phyloP scores from a whole-genome alignment of 2,113 vertebrate species.

The Sinocyclocheilus anophthalmus region DNA sequence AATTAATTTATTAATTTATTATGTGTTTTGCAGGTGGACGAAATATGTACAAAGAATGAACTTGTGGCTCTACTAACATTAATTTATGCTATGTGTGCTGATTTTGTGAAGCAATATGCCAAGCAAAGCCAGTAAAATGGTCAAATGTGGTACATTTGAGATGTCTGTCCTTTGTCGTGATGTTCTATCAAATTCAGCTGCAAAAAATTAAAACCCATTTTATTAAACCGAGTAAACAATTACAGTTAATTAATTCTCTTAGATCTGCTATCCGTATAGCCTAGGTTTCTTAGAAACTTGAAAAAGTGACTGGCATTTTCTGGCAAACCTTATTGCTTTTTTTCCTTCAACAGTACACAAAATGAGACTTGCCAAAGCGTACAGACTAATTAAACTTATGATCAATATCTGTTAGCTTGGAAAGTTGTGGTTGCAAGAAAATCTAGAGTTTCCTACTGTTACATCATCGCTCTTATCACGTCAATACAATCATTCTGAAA shows the following conservation, averaged over 20 bases:
- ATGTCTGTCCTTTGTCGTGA: conserved; percentile 65
- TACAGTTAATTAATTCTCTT: not conserved
- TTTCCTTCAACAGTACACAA: not conserved
- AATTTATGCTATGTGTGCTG: conserved; percentile 75
- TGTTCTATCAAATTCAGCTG: conserved; percentile 69
- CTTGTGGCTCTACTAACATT: conserved; percentile 74
- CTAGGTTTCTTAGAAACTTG: not conserved
- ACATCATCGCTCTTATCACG: not conserved
- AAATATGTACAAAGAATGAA: conserved; percentile 64
- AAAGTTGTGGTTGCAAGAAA: not conserved
- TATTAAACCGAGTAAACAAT: not conserved
- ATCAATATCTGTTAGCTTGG: not conserved
- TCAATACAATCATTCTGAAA: not conserved
- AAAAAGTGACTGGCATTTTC: not conserved
- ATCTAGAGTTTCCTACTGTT: not conserved
- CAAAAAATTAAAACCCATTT: conserved; percentile 18
- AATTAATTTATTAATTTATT: conserved; percentile 99
- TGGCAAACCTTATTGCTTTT: not conserved
- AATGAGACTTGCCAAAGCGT: not conserved
- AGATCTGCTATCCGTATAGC: not conserved
- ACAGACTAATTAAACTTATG: not conserved
- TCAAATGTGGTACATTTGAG: conserved; percentile 74
- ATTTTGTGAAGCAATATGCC: conserved; percentile 78
- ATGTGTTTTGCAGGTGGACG: conserved; percentile 75
- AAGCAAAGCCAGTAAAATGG: conserved; percentile 71